Conservation (phyloP, 2,113 vertebrate species). For the Asarcornis scutulata region DNA sequence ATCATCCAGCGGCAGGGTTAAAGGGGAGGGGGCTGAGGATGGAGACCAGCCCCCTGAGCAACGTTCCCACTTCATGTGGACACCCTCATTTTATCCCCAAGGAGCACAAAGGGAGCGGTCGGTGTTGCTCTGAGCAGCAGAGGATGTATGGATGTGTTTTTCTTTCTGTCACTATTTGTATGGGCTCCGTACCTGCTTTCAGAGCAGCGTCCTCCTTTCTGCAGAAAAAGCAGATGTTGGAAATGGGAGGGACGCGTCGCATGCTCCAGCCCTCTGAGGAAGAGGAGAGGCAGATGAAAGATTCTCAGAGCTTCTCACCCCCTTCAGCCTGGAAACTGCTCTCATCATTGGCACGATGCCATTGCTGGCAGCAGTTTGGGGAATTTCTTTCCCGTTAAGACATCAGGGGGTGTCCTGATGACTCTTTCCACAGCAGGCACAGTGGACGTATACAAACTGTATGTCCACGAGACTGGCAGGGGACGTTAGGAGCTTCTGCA, state of each 20-base stretch:
- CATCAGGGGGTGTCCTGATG: background rate
- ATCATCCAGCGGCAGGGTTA: too few relatives aligned
- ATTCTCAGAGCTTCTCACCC: background rate
- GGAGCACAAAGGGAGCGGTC: background rate
- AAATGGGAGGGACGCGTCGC: background rate
- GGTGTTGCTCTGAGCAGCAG: background rate
- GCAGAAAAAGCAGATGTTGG: background rate
- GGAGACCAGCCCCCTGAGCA: rapidly evolving
- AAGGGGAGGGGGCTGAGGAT: background rate
- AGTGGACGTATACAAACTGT: too few relatives aligned
- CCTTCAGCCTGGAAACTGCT: background rate
- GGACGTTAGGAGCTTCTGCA: background rate
- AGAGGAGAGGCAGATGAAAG: background rate
- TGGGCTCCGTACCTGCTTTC: rapidly evolving
- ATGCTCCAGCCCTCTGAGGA: background rate
- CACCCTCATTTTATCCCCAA: rapidly evolving
- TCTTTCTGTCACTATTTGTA: background rate
- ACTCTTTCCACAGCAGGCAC: background rate
- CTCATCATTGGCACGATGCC: background rate
- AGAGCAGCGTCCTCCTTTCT: background rate
- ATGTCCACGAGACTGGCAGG: background rate
- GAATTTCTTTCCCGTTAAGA: background rate
- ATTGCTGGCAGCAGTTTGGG: background rate
- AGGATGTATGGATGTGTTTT: background rate
- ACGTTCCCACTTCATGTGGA: background rate